Conservation (phyloP, 2,113 vertebrate genomes). For the Tragelaphus imberbis region DNA sequence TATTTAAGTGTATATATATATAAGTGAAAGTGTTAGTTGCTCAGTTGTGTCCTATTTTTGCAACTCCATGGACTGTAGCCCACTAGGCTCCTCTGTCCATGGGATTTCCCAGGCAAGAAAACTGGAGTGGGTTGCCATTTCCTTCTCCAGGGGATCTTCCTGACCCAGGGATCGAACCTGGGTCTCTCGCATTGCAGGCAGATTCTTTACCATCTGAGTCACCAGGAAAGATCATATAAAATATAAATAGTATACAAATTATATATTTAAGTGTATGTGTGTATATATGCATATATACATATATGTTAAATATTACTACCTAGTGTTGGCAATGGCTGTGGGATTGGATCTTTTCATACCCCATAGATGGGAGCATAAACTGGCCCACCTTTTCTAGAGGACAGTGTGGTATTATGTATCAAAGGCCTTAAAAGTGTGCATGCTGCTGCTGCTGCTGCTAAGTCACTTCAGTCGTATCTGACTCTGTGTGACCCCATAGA, state of each 20-base stretch:
- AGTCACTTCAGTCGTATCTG: too few relatives aligned
- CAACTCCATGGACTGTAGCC: fast-evolving
- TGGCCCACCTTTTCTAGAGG: background rate
- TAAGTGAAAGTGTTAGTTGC: background rate
- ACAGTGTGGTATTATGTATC: background rate
- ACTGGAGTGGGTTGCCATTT: background rate
- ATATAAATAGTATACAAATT: background rate
- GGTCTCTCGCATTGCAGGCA: background rate
- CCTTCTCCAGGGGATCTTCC: background rate
- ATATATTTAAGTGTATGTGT: background rate
- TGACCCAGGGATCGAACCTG: background rate
- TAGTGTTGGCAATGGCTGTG: background rate
- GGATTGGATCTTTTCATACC: background rate
- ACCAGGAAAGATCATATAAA: background rate
- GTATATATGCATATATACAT: background rate
- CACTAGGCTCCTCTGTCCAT: background rate
- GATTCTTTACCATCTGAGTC: background rate
- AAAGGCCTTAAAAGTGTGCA: background rate
- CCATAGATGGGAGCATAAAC: background rate
- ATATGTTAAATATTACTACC: background rate
- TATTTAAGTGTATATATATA: background rate
- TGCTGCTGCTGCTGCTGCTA: too few relatives aligned
- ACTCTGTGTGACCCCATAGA: too few relatives aligned
- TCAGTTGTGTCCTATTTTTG: background rate
- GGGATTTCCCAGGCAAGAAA: background rate